Evolutionary conservation across 2,113 vertebrate species (phyloP), one percentile per base, ranked within the genome.

Genomic region (Penelope pileata): DNA sequence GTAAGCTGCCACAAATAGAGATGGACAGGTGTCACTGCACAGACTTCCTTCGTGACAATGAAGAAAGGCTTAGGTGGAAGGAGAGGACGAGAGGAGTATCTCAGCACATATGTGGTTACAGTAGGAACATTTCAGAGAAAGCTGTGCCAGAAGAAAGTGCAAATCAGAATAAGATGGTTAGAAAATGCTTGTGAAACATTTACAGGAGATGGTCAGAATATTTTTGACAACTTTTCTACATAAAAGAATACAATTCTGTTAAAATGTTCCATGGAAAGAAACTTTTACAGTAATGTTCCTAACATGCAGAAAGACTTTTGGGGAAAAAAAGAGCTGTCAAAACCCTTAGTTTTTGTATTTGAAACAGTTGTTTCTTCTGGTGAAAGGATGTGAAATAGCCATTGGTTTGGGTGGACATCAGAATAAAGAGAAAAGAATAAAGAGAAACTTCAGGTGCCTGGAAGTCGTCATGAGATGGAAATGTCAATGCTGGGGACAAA

Each of bases 151-250:
- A 63, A 79, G 40, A 60, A 89, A 79, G 36, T n/a, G 18, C 22
- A 93, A 91, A 95, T 80, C 30, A 64, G 90, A 80, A n/a, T 45
- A 58, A 88, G 23, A 50, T 50, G 50, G 72, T 62, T 58, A 26
- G 90, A 94, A 84, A 86, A 34, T 30, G 22, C 58, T 87, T 50
- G 43, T 91, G 74, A 91, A 92, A 59, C 38, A 38, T 81, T 90
- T 74, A 21, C 5, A 68, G 32, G 43, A 84, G 40, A 79, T 10
- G 34, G 59, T 66, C 63, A 73, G 51, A 90, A 50, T 47, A 68
- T 30, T 78, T 87, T 73, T 79, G 34, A 75, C 12, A 36, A 60
- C 4, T 79, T 75, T 80, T 88, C 58, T 76, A 73, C 48, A 60
- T 73, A 36, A 76, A 85, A 72, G 9, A 62, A 84, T 13, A 63